A percentile compares a stretch with the other conserved stretches of the same genome.
Evolutionary conservation across 2,797 vertebrate genomes (phyloP).

Genomic region (Botia almorhae): DNA sequence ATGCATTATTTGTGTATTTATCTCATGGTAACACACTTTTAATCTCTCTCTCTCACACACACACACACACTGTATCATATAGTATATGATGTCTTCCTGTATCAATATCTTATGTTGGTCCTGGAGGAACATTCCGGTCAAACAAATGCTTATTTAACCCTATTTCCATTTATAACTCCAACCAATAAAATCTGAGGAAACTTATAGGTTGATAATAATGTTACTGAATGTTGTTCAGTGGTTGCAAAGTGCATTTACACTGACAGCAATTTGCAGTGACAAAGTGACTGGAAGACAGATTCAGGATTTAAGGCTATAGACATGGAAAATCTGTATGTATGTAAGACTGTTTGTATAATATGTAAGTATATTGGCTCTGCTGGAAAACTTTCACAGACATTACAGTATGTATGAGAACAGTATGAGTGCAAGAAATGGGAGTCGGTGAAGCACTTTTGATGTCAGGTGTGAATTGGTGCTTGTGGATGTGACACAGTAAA

Average conservation of each 20-base stretch:
- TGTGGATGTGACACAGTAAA: neutral
- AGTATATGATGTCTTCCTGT: neutral
- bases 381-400: neutral
- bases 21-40: slow-evolving; percentile 23
- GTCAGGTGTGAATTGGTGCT: neutral
- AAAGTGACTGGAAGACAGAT: no score
- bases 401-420: neutral
- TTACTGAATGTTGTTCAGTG: no score
- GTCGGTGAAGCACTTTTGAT: neutral
- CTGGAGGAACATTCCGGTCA: no score
- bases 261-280: no score
- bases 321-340: neutral
- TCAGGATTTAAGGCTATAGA: neutral
- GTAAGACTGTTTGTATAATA: no score
- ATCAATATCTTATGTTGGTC: neutral
- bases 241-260: no score
- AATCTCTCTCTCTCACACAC: slow-evolving; percentile 2
- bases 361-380: neutral
- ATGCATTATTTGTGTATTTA: slow-evolving; percentile 10
- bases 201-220: neutral
- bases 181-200: neutral
- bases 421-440: neutral
- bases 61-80: no score
- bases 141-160: no score
- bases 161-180: neutral